A percentile compares a stretch with the other conserved stretches of the same genome.
Evolutionary conservation across 2,113 vertebrate genomes (phyloP).

Genomic region (Chloroceryle aenea): DNA sequence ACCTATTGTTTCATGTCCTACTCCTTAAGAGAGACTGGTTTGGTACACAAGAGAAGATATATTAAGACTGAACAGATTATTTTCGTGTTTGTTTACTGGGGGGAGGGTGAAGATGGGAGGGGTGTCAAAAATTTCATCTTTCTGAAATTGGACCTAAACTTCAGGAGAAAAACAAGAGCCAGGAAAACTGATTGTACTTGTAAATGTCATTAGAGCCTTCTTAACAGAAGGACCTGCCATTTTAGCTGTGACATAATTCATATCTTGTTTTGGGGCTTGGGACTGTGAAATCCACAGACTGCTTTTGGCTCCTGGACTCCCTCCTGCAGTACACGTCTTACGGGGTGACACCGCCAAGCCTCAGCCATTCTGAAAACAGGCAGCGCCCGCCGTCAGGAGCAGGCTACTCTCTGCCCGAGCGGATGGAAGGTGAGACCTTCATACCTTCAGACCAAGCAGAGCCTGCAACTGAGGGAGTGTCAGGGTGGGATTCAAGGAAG

Average conservation of each 20-base stretch:
- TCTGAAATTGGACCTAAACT: neutral
- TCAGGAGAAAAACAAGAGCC: neutral
- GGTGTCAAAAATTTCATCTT: neutral
- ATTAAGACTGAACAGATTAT: neutral
- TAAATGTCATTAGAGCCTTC: neutral
- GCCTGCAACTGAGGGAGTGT: rapidly evolving
- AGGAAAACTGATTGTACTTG: neutral
- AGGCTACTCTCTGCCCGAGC: slow-evolving; percentile 82
- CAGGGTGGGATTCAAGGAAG: neutral
- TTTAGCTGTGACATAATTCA: neutral
- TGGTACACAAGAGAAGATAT: neutral
- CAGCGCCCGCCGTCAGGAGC: slow-evolving; percentile 83
- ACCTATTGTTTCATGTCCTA: neutral
- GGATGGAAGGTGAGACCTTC: slow-evolving; percentile 90
- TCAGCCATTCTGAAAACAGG: slow-evolving; percentile 90
- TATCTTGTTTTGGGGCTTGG: neutral
- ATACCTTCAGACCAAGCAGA: neutral
- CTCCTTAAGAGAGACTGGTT: neutral
- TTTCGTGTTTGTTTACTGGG: neutral
- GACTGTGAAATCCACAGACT: slow-evolving; percentile 78
- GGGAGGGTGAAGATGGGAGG: neutral
- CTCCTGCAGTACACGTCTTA: slow-evolving; percentile 95
- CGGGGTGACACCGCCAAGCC: slow-evolving; percentile 91
- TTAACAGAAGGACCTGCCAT: neutral
- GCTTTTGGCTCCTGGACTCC: slow-evolving; percentile 96